Base-by-base conservation (phyloP, 2,888 invertebrate species). In the Germaria angustata region DNA sequence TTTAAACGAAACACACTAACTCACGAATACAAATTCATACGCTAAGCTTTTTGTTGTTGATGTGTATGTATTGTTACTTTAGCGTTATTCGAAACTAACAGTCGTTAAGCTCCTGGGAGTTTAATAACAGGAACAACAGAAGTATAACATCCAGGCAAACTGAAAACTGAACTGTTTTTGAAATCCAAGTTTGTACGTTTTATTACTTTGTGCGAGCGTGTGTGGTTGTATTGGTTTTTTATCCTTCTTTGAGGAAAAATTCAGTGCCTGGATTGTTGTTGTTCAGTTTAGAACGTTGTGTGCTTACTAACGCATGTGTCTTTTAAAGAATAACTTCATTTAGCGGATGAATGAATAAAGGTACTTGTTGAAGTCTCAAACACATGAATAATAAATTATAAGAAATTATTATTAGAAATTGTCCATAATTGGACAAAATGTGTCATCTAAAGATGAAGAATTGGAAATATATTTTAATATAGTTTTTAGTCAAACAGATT, bases 251-350 rank as follows among this genome's bases (percentile, higher is more conserved):
- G 76, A 68, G 68, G 41, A 46, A 76, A 57, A 75, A 61, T 86
- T 88, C 86, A 90, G 90, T 90, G 90, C 90, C 90, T 88, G 90
- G 90, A 90, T 90, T 87, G 89, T 88, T 90, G 89, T 89, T 90
- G 89, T 86, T 87, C 86, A 87, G 90, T 87, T 86, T 85, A 88
- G 86, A 86, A 81, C 85, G 75, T 84, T 85, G 84, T 80, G 85
- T 78, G 75, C 83, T 86, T 85, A 76, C 81, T 41, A 61, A 53
- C 82, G 80, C 75, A 80, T 81, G 83, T 73, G 77, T 69, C 55
- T 69, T 69, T 53, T 49, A 41, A 24, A 59, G n/a, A 15, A 78
- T 69, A 36, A 61, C 66, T 39, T 0, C 5, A 22, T 51, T 65
- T 63, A 78, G 41, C 61, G 63, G 49, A 11, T 75, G 44, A 63